Evolutionary conservation across 2,113 vertebrate species (phyloP).

Genomic region (Colius striatus): DNA sequence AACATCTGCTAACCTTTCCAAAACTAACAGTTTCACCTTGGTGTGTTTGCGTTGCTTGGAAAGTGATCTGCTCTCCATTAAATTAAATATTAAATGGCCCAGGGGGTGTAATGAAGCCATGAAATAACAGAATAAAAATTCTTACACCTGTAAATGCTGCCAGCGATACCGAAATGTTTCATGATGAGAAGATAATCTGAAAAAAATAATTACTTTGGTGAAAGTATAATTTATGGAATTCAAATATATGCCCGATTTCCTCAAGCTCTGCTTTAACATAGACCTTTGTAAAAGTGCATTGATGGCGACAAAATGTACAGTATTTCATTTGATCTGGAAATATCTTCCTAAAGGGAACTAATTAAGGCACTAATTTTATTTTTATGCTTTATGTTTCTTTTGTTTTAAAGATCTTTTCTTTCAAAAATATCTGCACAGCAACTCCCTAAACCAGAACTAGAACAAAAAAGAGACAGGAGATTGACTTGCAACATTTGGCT

Average conservation of each 20-base stretch:
- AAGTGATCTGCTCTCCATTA: slow-evolving; percentile 61
- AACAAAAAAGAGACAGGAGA: background rate
- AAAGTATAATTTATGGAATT: slow-evolving; percentile 54
- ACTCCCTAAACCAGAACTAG: background rate
- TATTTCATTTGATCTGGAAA: background rate
- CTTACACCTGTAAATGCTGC: slow-evolving; percentile 31
- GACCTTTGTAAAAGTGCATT: background rate
- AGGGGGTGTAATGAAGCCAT: slow-evolving; percentile 64
- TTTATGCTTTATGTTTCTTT: background rate
- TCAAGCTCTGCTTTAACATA: background rate
- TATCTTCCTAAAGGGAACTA: background rate
- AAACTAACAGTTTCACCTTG: slow-evolving; percentile 36
- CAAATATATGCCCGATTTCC: background rate
- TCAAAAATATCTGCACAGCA: background rate
- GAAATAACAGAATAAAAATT: slow-evolving; percentile 2
- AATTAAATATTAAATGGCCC: slow-evolving; percentile 62
- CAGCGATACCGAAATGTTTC: slow-evolving; percentile 56
- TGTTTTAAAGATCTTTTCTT: background rate
- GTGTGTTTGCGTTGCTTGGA: slow-evolving; percentile 57
- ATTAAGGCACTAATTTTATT: background rate
- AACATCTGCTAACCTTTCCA: slow-evolving; percentile 58
- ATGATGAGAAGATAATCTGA: slow-evolving; percentile 47
- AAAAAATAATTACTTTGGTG: slow-evolving; percentile 48
- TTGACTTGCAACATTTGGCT: background rate
- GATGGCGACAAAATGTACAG: background rate